Evolutionary conservation across 2,797 vertebrate species (phyloP).

Genomic region (Crocodylus rhombifer): DNA sequence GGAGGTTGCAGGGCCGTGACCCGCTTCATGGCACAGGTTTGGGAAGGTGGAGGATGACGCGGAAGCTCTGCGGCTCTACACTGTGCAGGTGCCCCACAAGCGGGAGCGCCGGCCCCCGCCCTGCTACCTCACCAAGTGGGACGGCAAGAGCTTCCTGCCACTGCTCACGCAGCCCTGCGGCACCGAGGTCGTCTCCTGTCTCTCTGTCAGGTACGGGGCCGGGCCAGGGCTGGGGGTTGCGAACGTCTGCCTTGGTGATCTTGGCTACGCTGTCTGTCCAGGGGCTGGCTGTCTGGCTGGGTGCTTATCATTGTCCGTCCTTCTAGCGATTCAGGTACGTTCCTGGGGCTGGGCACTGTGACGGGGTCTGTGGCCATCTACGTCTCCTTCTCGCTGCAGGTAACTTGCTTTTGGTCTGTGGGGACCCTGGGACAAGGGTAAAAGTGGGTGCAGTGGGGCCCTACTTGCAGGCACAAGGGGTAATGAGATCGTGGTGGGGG

Average conservation of each 20-base stretch:
- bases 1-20: not conserved
- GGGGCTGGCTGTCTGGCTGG: accelerated
- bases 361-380: conserved; percentile 96
- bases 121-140: conserved; percentile 98
- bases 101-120: conserved; percentile 89
- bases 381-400: conserved; percentile 96
- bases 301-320: not conserved
- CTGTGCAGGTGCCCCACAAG: conserved; percentile 96
- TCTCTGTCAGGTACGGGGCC: conserved; percentile 87
- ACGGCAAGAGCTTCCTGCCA: conserved; percentile 90
- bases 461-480: not conserved
- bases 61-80: conserved; percentile 89
- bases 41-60: conserved; percentile 90
- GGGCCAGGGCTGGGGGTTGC: accelerated
- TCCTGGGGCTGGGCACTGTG: conserved; percentile 94
- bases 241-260: not conserved
- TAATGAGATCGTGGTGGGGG: not conserved
- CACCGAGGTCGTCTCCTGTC: conserved; percentile 90
- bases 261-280: too few relatives aligned
- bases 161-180: conserved; percentile 92
- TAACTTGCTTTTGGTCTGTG: conserved; percentile 61
- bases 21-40: conserved; percentile 79
- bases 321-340: conserved; percentile 92
- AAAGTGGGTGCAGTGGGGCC: not conserved
- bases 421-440: not conserved